Conservation (phyloP, 1,140 invertebrate genomes). For the Nasonia longicornis region DNA sequence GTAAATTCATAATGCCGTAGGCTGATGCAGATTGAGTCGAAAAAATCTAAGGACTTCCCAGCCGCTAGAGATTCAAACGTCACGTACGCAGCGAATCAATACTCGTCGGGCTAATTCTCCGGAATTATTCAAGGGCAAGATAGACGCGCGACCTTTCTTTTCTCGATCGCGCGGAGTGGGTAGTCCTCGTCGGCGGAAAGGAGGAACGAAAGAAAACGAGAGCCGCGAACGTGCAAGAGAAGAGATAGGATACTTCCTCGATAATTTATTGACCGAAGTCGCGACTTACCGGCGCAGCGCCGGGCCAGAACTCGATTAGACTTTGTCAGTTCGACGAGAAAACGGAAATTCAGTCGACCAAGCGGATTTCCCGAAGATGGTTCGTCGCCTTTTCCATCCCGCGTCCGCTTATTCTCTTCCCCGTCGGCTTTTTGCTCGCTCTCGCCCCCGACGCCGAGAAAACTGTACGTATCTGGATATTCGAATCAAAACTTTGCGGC, state of each 20-base stretch:
- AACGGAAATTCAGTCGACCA: conserved; percentile 58
- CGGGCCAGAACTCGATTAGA: conserved; percentile 55
- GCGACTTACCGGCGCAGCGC: conserved; percentile 50
- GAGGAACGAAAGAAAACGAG: neutral
- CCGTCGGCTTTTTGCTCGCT: conserved; percentile 17
- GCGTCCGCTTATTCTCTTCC: conserved; percentile 46
- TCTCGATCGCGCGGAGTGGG: no score
- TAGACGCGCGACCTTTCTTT: conserved; percentile 8
- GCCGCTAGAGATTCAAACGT: neutral
- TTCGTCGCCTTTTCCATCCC: conserved; percentile 47
- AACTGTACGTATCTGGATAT: conserved; percentile 5
- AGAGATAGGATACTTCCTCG: conserved; percentile 56
- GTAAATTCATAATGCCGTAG: neutral
- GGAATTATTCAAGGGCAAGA: conserved; percentile 28
- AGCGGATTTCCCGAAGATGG: conserved; percentile 56
- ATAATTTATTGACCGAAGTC: conserved; percentile 59
- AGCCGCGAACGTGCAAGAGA: conserved; percentile 35
- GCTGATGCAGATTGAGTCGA: no score
- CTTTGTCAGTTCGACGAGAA: conserved; percentile 58
- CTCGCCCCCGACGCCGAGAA: neutral
- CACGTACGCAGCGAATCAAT: neutral
- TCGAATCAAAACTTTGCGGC: conserved; percentile 30
- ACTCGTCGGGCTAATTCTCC: neutral
- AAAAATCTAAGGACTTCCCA: neutral
- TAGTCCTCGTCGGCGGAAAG: no score